phyloP scores from a whole-genome alignment of 2,113 vertebrate genomes.

The Fregetta grallaria region DNA sequence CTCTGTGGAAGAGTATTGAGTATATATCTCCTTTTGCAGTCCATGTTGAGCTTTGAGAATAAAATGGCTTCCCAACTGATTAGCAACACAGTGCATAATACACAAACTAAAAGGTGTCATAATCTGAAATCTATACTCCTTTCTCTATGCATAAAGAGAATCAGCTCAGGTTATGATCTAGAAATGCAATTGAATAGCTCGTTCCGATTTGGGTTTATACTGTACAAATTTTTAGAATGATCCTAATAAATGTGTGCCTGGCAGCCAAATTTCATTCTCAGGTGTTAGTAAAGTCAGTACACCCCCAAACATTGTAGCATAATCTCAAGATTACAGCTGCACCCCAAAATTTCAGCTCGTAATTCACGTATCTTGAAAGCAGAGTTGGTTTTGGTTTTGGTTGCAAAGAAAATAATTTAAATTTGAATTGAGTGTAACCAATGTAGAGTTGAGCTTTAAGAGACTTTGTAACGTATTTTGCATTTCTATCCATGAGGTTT shows the following conservation, averaged over 20 bases:
- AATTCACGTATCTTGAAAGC: neutral
- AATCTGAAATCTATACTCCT: neutral
- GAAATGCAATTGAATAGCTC: neutral
- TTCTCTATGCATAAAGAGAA: neutral
- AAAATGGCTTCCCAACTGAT: neutral
- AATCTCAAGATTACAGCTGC: neutral
- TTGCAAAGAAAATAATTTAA: neutral
- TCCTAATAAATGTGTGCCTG: neutral
- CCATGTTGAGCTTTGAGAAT: neutral
- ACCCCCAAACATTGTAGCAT: neutral
- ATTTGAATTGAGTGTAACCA: neutral
- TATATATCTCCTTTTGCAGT: neutral
- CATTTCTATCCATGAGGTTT: conserved; percentile 22
- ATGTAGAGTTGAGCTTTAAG: neutral
- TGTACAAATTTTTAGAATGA: neutral
- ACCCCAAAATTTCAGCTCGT: neutral
- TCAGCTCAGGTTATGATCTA: neutral
- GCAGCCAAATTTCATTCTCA: neutral
- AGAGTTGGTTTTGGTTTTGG: neutral
- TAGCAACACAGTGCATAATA: neutral
- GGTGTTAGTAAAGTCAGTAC: neutral
- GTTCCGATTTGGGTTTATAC: neutral
- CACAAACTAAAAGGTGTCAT: neutral
- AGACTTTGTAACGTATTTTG: conserved; percentile 1
- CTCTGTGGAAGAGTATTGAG: neutral